Conservation (phyloP, 2,113 vertebrate species). For the Boulengeromyrus knoepffleri region DNA sequence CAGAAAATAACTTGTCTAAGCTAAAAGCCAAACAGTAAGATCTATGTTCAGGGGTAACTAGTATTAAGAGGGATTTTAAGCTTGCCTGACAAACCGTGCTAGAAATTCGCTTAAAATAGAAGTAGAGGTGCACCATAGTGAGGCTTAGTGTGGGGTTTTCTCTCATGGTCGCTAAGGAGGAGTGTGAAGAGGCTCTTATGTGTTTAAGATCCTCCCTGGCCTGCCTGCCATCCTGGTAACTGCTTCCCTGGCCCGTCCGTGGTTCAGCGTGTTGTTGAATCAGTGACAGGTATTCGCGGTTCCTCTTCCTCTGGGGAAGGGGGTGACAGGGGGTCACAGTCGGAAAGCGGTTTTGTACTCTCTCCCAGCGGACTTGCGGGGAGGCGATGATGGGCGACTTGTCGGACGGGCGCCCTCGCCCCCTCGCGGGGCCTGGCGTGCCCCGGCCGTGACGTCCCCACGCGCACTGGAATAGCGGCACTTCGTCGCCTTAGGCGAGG, state of each 20-base stretch:
- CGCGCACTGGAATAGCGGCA: neutral
- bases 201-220: slow-evolving; percentile 51
- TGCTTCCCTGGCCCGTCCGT: slow-evolving; percentile 42
- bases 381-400: neutral
- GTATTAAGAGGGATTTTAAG: slow-evolving; percentile 71
- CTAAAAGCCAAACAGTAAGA: slow-evolving; percentile 62
- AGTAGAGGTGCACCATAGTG: slow-evolving; percentile 46
- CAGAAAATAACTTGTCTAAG: slow-evolving; percentile 56
- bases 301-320: slow-evolving; percentile 31
- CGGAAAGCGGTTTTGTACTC: neutral
- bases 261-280: slow-evolving; percentile 53
- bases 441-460: neutral
- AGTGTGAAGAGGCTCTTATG: slow-evolving; percentile 57
- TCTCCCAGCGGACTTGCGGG: neutral
- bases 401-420: neutral
- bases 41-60: slow-evolving; percentile 66
- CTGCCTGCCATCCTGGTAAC: slow-evolving; percentile 45
- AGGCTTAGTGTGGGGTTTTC: slow-evolving; percentile 63
- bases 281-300: slow-evolving; percentile 56
- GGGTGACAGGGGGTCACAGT: neutral
- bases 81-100: slow-evolving; percentile 62
- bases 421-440: neutral
- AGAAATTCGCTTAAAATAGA: slow-evolving; percentile 69
- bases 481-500: neutral
- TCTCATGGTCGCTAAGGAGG: slow-evolving; percentile 49